Evolutionary conservation across 2,797 vertebrate genomes (phyloP).

Genomic region (Leptodactylus fallax): DNA sequence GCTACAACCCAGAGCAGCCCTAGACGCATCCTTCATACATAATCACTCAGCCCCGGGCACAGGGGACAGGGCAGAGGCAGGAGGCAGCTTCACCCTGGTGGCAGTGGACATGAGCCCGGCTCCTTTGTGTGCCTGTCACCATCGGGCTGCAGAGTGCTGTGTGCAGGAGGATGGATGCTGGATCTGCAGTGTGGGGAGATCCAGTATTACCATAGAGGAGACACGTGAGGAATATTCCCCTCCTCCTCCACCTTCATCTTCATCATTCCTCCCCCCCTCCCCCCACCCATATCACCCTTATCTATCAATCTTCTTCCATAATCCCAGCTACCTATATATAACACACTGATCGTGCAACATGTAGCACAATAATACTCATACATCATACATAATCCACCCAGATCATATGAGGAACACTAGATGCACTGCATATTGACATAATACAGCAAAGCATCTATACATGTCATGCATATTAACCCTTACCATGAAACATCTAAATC

Average conservation of each 20-base stretch:
- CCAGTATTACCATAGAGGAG: slow-evolving; percentile 59
- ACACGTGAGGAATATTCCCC: slow-evolving; percentile 53
- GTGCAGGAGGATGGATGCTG: slow-evolving; percentile 56
- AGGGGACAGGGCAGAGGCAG: slow-evolving; percentile 47
- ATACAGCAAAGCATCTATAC: too few species aligned
- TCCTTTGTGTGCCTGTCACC: slow-evolving; percentile 57
- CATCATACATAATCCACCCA: neutral
- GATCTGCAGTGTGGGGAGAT: slow-evolving; percentile 57
- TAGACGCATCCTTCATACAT: slow-evolving; percentile 58
- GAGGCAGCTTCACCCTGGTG: slow-evolving; percentile 37
- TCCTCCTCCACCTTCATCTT: slow-evolving; percentile 29
- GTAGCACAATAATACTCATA: neutral
- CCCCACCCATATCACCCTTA: slow-evolving; percentile 23
- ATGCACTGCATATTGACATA: too few species aligned
- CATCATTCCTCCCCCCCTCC: slow-evolving; percentile 1
- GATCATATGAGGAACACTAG: neutral
- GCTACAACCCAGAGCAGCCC: slow-evolving; percentile 62
- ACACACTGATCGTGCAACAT: neutral
- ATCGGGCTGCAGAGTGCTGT: slow-evolving; percentile 27
- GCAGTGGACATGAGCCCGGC: slow-evolving; percentile 60
- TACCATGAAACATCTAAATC: too few species aligned
- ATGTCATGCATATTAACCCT: too few species aligned
- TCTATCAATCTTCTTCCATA: slow-evolving; percentile 6
- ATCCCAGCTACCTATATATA: neutral
- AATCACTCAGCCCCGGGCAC: slow-evolving; percentile 57